Base-by-base conservation (phyloP, 2,888 invertebrate genomes). In the Teleogryllus oceanicus region DNA sequence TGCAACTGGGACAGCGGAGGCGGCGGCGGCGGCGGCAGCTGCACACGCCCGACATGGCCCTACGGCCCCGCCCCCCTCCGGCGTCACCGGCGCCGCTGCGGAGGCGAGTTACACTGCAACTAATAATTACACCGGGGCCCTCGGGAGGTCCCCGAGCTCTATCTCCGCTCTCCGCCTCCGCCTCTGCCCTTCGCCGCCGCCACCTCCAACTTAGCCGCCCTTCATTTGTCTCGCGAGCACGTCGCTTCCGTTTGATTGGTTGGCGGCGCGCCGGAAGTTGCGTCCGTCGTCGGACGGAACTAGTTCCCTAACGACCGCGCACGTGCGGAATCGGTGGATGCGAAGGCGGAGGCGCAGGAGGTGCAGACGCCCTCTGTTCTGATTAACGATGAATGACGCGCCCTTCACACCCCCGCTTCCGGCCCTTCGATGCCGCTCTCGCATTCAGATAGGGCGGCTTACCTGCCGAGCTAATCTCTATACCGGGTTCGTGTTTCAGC, bases 41-140 rank as follows among this genome's bases (percentile, higher is more conserved):
- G 62, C 62, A 37, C 37, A 37, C 37, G 37, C 37, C 37, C 37
- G 37, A 37, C 37, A 8, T 8, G 37, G 37, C 37, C 37, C 37
- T 37, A 37, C 37, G 37, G 37, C 37, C 37, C 37, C 37, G 37
- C 37, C 37, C n/a, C 8, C 62, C 62, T 2, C 3, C 62, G 62
- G 62, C 13, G 62, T 1, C 16, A 16, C 3, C 62, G 62, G 62
- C 13, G 62, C 16, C 16, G 62, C 16, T 10, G 62, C 13, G 62
- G 62, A 62, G n/a, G 62, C 62, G 62, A 62, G 62, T 62, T 62
- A 62, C 62, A 62, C 62, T n/a, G n/a, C 62, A 62, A 62, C 62
- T 62, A 62, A 62, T 62, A 62, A 62, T 62, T 62, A 62, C 62
- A 62, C 62, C 16, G 62, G 62, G n/a, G 62, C 16, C 62, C 16